Evolutionary conservation across 2,888 invertebrate genomes (phyloP).

Genomic region (Eupithecia exiguata): DNA sequence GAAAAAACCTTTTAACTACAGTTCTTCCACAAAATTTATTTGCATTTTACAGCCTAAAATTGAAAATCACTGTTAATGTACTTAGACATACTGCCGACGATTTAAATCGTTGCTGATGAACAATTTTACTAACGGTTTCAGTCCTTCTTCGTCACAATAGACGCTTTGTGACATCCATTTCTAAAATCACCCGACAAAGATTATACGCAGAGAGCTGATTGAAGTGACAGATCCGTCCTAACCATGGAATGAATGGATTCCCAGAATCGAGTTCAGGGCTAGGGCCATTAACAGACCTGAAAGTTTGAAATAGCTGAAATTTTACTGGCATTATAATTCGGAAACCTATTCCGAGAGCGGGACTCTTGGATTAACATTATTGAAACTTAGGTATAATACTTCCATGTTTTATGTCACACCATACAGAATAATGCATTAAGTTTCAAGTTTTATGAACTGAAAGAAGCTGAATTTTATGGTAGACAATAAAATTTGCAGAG

Average conservation of each 20-base stretch:
- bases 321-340: not conserved
- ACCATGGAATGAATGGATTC: conserved; percentile 1
- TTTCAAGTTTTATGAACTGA: conserved; percentile 1
- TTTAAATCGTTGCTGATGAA: no score
- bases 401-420: not conserved
- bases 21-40: not conserved
- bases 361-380: not conserved
- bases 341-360: not conserved
- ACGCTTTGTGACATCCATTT: conserved; percentile 4
- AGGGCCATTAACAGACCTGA: not conserved
- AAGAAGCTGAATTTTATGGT: not conserved
- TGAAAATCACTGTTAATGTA: not conserved
- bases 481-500: not conserved
- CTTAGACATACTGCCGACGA: no score
- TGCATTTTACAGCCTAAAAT: not conserved
- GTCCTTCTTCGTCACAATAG: not conserved
- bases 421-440: not conserved
- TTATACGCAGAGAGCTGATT: conserved; percentile 7
- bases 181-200: not conserved
- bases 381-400: not conserved
- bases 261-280: conserved; percentile 1
- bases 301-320: conserved; percentile 3
- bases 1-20: not conserved
- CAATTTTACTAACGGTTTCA: not conserved
- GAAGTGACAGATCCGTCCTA: not conserved